Conservation (phyloP, 35 echinoderm and acorn worm genomes). For the Hemicentrotus pulcherrimus region DNA sequence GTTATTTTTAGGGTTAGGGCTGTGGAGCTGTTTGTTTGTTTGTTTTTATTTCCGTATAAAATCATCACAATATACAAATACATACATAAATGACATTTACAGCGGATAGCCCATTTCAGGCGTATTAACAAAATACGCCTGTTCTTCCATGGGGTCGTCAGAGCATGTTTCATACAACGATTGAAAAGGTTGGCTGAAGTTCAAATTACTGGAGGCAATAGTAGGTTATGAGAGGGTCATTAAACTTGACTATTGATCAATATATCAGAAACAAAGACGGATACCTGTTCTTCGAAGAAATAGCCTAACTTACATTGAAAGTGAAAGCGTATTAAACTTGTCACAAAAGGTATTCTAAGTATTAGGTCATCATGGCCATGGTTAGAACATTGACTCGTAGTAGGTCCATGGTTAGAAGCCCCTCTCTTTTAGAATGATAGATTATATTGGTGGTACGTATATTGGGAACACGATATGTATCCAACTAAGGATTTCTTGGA, state of each 20-base stretch:
- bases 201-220: neutral
- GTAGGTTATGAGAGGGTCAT: neutral
- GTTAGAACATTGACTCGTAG: neutral
- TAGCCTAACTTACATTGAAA: neutral
- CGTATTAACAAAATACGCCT: too few species aligned
- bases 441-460: too few species aligned
- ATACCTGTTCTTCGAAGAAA: neutral
- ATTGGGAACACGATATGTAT: neutral
- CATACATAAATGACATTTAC: too few species aligned
- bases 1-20: too few species aligned
- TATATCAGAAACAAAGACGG: neutral
- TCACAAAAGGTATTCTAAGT: neutral
- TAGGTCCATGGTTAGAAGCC: neutral
- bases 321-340: neutral
- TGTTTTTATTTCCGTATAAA: too few species aligned
- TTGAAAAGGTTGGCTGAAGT: neutral
- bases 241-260: neutral
- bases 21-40: too few species aligned
- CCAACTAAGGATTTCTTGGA: neutral
- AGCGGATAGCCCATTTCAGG: too few species aligned
- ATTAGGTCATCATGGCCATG: neutral
- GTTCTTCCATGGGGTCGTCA: too few species aligned
- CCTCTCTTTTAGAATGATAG: too few species aligned
- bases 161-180: too few species aligned
- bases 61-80: too few species aligned